Evolutionary conservation across 2,113 vertebrate species (phyloP), one percentile per base, ranked within the genome.

Genomic region (Oryzias celebensis): DNA sequence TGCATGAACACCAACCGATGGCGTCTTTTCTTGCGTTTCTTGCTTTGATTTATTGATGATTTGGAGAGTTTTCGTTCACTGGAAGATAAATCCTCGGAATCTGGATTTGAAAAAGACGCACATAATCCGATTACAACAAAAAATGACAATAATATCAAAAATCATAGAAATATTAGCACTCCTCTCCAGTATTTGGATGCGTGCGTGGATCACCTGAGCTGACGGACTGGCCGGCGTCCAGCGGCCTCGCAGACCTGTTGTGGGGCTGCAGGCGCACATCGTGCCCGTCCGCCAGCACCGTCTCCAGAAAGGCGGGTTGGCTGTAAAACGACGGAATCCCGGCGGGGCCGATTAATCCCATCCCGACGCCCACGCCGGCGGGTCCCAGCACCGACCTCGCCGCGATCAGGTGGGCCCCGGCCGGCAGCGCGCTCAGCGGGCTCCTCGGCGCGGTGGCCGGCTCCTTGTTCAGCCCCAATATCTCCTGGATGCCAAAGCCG

Each of bases 401-500:
- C 1, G 96, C 90, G 74, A 98, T 92, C 87, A 97, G 88, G 80
- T 93, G 91, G 87, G 96, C 94, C 77, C 95, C 94, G 24, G 93
- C 81, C 61, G 94, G 94, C 79, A 96, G 89, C 46, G 94, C 89
- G 85, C 93, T 90, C 73, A 95, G 90, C 68, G 92, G 78, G 51
- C 80, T 91, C 79, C 93, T 92, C 7, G 94, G 94, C 58, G 94
- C 91, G 28, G 90, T 83, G 49, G 94, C 90, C 18, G 95, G 94
- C 80, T 98, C 96, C 90, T 98, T 98, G 83, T 98, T 98, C 73
- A 98, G 92, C 62, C 96, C 96, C 85, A 98, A 85, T 53, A 98
- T 98, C 92, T 98, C 97, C 89, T 98, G 96, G 83, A 98, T 98
- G 80, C 96, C 97, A 75, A 98, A 98, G 23, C 97, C 96, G 4